Evolutionary conservation across 2,113 vertebrate genomes (phyloP).

Genomic region (Amphilophus citrinellus): DNA sequence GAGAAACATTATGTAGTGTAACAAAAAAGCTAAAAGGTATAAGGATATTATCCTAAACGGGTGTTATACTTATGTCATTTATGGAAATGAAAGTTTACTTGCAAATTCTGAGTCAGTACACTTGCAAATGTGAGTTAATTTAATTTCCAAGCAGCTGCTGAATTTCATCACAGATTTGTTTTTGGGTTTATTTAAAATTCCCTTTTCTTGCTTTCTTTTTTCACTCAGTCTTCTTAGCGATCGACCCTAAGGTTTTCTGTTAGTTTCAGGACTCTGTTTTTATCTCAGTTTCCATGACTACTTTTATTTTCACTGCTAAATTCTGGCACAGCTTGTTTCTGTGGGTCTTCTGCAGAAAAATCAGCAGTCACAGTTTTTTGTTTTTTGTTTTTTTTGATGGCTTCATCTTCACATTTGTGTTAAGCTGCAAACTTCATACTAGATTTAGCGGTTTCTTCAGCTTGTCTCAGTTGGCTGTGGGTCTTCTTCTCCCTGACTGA

Average conservation of each 20-base stretch:
- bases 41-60: background rate
- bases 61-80: background rate
- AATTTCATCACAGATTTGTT: background rate
- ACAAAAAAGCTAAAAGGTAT: background rate
- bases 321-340: background rate
- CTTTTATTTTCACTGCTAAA: constrained; percentile 6
- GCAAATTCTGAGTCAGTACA: constrained; percentile 17
- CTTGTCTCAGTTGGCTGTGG: constrained; percentile 71
- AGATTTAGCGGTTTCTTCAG: constrained; percentile 44
- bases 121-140: constrained; percentile 3
- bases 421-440: background rate
- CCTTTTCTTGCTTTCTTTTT: background rate
- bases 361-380: constrained; percentile 1
- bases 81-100: background rate
- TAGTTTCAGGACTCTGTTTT: background rate
- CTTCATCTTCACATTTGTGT: background rate
- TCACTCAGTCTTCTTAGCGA: background rate
- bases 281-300: background rate
- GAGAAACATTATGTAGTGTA: background rate
- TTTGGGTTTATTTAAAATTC: background rate
- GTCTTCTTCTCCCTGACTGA: constrained; percentile 74
- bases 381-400: no score
- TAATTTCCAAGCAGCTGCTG: background rate
- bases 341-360: background rate
- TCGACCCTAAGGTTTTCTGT: background rate